Evolutionary conservation across 2,888 invertebrate species (phyloP).

Genomic region (Drosophila atripex): DNA sequence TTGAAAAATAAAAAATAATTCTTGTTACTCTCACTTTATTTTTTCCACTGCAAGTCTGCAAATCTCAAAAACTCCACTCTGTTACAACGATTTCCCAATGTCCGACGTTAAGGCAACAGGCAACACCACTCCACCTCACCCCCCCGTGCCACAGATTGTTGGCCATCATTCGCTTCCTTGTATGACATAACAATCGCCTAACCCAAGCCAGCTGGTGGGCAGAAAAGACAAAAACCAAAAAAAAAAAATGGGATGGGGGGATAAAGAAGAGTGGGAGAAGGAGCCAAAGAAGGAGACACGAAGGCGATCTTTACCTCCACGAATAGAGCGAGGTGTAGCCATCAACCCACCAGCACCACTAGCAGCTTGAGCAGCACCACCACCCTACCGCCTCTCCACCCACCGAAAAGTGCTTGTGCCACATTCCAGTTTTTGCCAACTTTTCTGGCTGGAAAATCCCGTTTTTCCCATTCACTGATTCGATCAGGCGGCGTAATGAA

Average conservation of each 20-base stretch:
- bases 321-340: conserved; percentile 30
- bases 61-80: conserved; percentile 24
- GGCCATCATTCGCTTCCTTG: conserved; percentile 75
- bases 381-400: not conserved
- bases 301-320: conserved; percentile 74
- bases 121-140: not conserved
- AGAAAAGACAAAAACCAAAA: conserved; percentile 22
- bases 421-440: conserved; percentile 68
- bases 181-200: conserved; percentile 76
- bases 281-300: conserved; percentile 49
- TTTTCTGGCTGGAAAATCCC: conserved; percentile 61
- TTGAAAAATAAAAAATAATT: not conserved
- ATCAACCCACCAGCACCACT: not conserved
- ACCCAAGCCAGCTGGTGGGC: conserved; percentile 51
- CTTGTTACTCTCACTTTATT: not conserved
- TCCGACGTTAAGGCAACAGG: conserved; percentile 26
- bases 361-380: not conserved
- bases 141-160: conserved; percentile 21
- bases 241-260: too few species aligned
- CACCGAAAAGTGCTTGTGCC: conserved; percentile 53
- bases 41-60: conserved; percentile 3
- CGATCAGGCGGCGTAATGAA: conserved; percentile 68
- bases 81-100: conserved; percentile 36
- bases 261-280: conserved; percentile 20
- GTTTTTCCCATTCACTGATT: conserved; percentile 77